A percentile compares a stretch with the other conserved stretches of the same genome.
Evolutionary conservation across 1,140 invertebrate species (phyloP).

Genomic region (Hydropsyche tenuis): DNA sequence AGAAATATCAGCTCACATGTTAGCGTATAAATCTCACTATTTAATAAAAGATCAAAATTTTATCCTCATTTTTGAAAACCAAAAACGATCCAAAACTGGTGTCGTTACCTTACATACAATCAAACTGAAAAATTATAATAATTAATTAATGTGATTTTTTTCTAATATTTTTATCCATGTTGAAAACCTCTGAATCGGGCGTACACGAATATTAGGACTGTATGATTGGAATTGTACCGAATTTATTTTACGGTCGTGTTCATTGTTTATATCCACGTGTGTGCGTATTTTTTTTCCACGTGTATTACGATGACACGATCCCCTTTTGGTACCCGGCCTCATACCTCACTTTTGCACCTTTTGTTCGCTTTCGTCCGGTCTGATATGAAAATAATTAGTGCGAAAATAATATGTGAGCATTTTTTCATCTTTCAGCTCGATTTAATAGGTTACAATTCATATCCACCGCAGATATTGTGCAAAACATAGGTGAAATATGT

Average conservation of each 20-base stretch:
- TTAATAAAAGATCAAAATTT: too few relatives aligned
- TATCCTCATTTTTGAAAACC: too few relatives aligned
- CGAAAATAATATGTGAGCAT: constrained; percentile 20
- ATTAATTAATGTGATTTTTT: too few relatives aligned
- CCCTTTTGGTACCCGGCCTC: background rate
- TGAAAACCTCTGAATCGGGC: background rate
- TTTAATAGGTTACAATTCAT: too few relatives aligned
- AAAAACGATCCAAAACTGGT: too few relatives aligned
- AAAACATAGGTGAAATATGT: too few relatives aligned
- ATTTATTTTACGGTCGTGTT: constrained; percentile 27
- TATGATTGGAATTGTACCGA: constrained; percentile 23
- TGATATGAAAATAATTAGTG: constrained; percentile 29
- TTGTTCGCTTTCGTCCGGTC: constrained; percentile 27
- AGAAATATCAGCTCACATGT: too few relatives aligned
- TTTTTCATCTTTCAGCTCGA: background rate
- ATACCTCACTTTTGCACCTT: constrained; percentile 16
- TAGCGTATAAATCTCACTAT: too few relatives aligned
- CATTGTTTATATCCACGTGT: constrained; percentile 16
- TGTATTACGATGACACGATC: constrained; percentile 9
- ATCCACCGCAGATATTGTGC: too few relatives aligned
- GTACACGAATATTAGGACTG: constrained; percentile 15
- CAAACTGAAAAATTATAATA: too few relatives aligned
- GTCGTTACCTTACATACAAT: too few relatives aligned
- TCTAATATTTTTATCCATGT: too few relatives aligned
- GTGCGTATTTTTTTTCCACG: constrained; percentile 13